Evolutionary conservation across 2,888 invertebrate genomes (phyloP).

Genomic region (Euplagia quadripunctaria): DNA sequence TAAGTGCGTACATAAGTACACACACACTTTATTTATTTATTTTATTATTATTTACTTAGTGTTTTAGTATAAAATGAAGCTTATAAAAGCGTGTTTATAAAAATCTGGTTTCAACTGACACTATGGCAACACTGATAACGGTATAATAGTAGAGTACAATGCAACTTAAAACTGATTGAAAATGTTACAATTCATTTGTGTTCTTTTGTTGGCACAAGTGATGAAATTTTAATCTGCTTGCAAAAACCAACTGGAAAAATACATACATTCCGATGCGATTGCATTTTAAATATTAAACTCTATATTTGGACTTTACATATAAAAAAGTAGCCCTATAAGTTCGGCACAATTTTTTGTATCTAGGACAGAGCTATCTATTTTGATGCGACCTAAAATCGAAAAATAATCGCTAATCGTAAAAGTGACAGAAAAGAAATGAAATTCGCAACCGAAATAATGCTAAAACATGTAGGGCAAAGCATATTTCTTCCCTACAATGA

Average conservation of each 20-base stretch:
- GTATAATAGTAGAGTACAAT: neutral
- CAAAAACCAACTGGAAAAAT: slow-evolving; percentile 6
- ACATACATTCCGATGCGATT: neutral
- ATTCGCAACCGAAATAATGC: too few relatives aligned
- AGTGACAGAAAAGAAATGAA: too few relatives aligned
- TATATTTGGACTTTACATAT: neutral
- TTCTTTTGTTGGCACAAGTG: slow-evolving; percentile 15
- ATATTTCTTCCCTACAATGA: too few relatives aligned
- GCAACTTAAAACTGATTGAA: neutral
- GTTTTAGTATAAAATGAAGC: too few relatives aligned
- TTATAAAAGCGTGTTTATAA: too few relatives aligned
- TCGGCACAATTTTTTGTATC: neutral
- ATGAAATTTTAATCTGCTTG: slow-evolving; percentile 14
- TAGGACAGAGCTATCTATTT: neutral
- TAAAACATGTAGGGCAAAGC: too few relatives aligned
- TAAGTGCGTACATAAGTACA: too few relatives aligned
- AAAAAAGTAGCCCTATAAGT: neutral
- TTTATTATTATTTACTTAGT: too few relatives aligned
- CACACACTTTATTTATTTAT: too few relatives aligned
- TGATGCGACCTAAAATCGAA: too few relatives aligned
- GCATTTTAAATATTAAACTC: slow-evolving; percentile 1
- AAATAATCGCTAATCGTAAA: too few relatives aligned
- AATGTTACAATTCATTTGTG: neutral
- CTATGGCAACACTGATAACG: neutral
- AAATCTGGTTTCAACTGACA: too few relatives aligned